Base-by-base conservation (phyloP, 2,888 invertebrate species). In the Hydropsyche betteni region DNA sequence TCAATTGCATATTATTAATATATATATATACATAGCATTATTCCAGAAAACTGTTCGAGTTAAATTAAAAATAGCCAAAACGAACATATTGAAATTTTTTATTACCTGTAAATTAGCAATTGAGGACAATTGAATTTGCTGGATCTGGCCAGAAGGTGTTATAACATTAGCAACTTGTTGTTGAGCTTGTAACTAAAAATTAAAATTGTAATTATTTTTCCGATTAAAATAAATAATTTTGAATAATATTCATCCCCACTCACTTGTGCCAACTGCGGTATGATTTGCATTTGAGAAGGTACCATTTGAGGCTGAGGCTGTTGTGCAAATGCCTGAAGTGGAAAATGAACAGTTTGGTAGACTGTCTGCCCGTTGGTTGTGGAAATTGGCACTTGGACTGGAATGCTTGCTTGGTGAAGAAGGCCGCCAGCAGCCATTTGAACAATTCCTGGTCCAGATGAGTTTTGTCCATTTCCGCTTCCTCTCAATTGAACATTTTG, bases 291-390 rank as follows among this genome's bases (percentile, higher is more conserved):
- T 78, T 90, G 90, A 77, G 78, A 77, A 33, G 75, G 77, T 24
- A 79, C 68, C 68, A 79, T 77, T 69, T 77, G 78, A 34, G 84
- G 83, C 12, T 81, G 82, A 7, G 84, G 84, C 68, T 90, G 90
- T 50, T 80, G 80, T 24, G 92, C 90, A 55, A 92, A 86, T 61
- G 95, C 90, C 84, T 97, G 97, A 16, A 97, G 89, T 0, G 98
- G 98, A 81, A 98, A 92, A 83, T 98, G 97, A 0, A 98, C 93
- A 0, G 98, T 97, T 84, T 98, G 98, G 84, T 96, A 94, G 76
- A 98, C 93, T 0, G 98, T 97, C 85, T 98, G 97, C 0, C 98
- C 98, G 84, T 93, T 94, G 51, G 91, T 89, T 74, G 93, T 91
- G 69, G 92, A 91, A 79, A 96, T 94, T 0, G 96, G 96, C 77